Base-by-base conservation (phyloP, 1,140 invertebrate genomes). In the Monochamus saltuarius region DNA sequence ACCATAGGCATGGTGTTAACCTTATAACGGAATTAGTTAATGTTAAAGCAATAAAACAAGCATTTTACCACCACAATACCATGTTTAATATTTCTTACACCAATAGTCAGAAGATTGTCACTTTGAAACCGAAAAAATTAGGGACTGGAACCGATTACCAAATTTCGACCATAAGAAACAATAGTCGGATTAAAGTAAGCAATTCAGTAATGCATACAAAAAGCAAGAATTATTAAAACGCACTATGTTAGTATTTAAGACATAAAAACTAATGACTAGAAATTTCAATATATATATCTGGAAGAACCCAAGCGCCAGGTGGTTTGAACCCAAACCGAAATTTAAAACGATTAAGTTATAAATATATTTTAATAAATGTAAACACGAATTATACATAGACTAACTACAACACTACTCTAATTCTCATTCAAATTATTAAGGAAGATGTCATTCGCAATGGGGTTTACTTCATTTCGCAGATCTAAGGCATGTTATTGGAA, bases 321-420 rank as follows among this genome's bases (percentile, higher is more conserved):
- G 64, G 56, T 49, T 54, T 63, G 73, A 75, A 73, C 73, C 73
- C 73, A 72, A 75, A 75, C 73, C 73, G 73, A 74, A 74, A 71
- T 56, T 29, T 29, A 2, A 29, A 29, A 29, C 22, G 22, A 6
- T 29, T 29, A 29, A n/a, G 39, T 16, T 42, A n/a, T 42, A n/a
- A 8, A n/a, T n/a, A n/a, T 29, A 3, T 29, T 29, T 29, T 29
- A 29, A 29, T 6, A 29, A 29, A 29, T 29, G 6, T 29, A 29
- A 29, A 29, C 22, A 29, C 22, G 22, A 29, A 29, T 29, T 29
- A 29, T 29, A 29, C 22, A 29, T 29, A 29, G 22, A 29, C 22
- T 29, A 29, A 29, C 22, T 29, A 29, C 22, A 29, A 29, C 22
- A 3, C 22, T 29, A 29, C 22, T 29, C 22, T 29, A 29, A 29